Base-by-base conservation (phyloP, 64 coral and sea anemone species). In the Hydrozoanthus tunicans region DNA sequence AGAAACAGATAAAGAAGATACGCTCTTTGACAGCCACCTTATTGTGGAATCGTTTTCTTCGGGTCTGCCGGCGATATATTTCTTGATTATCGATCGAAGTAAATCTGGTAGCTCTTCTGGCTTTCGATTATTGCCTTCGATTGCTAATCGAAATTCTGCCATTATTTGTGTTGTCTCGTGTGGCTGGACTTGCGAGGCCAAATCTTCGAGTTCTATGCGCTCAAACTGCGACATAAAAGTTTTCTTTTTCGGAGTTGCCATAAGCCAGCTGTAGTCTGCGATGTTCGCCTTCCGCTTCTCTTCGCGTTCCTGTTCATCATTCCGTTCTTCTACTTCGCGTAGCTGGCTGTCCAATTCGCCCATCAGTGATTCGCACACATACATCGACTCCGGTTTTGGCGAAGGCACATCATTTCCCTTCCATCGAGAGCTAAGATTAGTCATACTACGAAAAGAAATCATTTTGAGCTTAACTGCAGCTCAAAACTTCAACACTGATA, bases 211-310 rank as follows among this genome's bases (percentile, higher is more conserved):
- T 20, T 79, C 89, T 59, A 97, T 75, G 4, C 95, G 92, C 54
- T 94, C 89, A 51, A 94, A 70, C 12, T 93, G 95, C 27, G 92
- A 71, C 25, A 97, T 92, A 69, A 74, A 92, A 7, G 83, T 17
- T n/a, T 25, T 14, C 66, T 91, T 97, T 14, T 60, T 68, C 32
- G 92, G 95, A 58, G 82, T 53, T 70, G 73, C 26, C 62, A 97
- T 89, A 12, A 97, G 89, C 95, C 95, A 97, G 43, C 92, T 83
- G 65, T 97, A 97, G 57, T 97, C 95, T 53, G 95, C 92, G 73
- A 88, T 79, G 57, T 84, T 94, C 64, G 89, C 81, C 27, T 76
- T 81, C 72, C 82, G 82, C 53, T 92, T 97, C 51, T 94, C 83
- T 75, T 97, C 90, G 6, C 73, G 76, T 79, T 94, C 92, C 53